Evolutionary conservation across 2,797 vertebrate genomes (phyloP), one percentile per base, ranked within the genome.

Genomic region (Myotis myotis): DNA sequence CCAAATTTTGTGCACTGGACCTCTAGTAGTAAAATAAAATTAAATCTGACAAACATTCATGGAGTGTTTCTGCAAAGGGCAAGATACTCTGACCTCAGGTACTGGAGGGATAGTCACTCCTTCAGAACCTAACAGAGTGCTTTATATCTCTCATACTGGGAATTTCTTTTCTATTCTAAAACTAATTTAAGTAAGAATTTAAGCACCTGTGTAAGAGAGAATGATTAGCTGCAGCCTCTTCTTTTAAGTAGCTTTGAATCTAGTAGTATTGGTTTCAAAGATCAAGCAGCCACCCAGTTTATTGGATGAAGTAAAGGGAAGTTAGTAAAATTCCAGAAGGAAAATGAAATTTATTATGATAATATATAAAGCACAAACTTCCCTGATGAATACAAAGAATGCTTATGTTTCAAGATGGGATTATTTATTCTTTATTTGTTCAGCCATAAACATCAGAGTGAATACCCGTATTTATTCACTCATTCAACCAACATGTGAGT

Each of bases 131-230:
- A 36, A 64, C 41, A 78, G 10, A 41, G 22, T 53, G 80, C 8
- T 81, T 93, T 74, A 20, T 23, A 38, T 19, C 38, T 62, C 16
- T 62, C 36, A 41, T 16, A 89, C 15, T 51, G 33, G 30, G 16
- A 94, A 89, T 62, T 30, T 94, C 19, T 81, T 87, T 87, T 96
- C 41, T 71, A 53, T 79, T 87, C n/a, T 66, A 92, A 90, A 95
- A 71, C 51, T 82, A 82, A 94, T 86, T 92, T 79, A 87, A 96
- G 90, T 76, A 55, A 89, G 15, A 60, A 91, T 38, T 28, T 88
- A 66, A 93, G 72, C 4, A 89, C 28, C 49, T 92, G 30, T 49
- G 38, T 53, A 38, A 87, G 53, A 90, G 4, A 78, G 5, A 80
- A 36, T 8, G 2, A 74, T 92, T 78, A 91, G 28, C 72, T 85